Base-by-base conservation (phyloP, 2,113 vertebrate species). In the Phrynosoma platyrhinos region DNA sequence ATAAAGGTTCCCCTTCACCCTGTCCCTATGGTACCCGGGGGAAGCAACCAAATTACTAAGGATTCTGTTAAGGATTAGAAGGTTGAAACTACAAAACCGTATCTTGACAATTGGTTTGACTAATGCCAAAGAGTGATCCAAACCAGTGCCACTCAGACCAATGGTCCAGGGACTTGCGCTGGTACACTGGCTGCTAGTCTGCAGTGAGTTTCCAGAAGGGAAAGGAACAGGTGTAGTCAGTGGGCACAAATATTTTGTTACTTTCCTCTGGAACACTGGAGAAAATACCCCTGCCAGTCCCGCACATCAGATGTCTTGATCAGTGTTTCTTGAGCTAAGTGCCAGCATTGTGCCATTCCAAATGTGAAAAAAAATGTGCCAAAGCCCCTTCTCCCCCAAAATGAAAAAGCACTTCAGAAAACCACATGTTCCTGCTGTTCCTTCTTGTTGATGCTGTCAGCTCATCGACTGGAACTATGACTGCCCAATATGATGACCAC, bases 31-130 rank as follows among this genome's bases (percentile, higher is more conserved):
- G 0, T 79, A 64, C 79, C 58, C 47, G 14, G 2, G 86, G 83
- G 86, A 85, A 94, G 86, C 92, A 91, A 85, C 52, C 0, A 0
- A 83, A 89, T 77, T 87, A 79, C 82, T 90, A 18, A 74, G 25
- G 0, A 30, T 27, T 72, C 20, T 53, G 53, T 62, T n/a, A 71
- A 42, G 30, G 2, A 47, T 84, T 83, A 83, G 84, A 89, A 71
- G 86, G 4, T 0, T 72, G 78, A 32, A n/a, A n/a, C 21, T 30
- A 64, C 12, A 86, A 47, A 79, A 6, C 12, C 10, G 30, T 16
- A 86, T 42, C 25, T n/a, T 69, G 84, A 14, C 10, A 23, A 86
- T 58, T 62, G 52, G 71, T 74, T 62, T 71, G 25, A 5, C 52
- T 74, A 87, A 10, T 81, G 52, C 32, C 47, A 87, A 42, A 27